Percentiles rank a stretch among this genome's conserved stretches.
Evolutionary conservation across 1,140 invertebrate species (phyloP).

Genomic region (Pseudomyrmex concolor): DNA sequence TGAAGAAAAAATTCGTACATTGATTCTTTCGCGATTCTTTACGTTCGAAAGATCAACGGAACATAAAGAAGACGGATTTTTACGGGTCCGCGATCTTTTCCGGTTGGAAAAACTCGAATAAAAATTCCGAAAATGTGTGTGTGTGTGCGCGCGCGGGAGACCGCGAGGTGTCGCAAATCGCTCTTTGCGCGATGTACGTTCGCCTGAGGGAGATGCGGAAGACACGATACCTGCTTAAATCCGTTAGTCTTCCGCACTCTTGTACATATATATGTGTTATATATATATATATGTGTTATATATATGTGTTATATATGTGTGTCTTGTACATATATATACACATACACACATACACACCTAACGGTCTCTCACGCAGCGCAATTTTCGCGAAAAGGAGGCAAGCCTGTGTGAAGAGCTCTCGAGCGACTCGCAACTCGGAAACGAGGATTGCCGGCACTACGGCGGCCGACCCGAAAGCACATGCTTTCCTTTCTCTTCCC

Average conservation of each 20-base stretch:
- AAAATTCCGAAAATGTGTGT: no score
- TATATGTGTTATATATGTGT: no score
- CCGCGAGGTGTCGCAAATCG: slow-evolving; percentile 43
- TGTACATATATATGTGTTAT: no score
- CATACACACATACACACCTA: background rate
- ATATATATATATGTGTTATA: no score
- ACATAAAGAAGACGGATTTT: no score
- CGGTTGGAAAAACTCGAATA: no score
- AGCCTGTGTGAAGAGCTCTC: slow-evolving; percentile 31
- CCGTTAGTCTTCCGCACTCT: slow-evolving; percentile 61
- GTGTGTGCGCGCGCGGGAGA: slow-evolving; percentile 3
- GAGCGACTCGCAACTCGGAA: slow-evolving; percentile 72
- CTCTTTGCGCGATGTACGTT: background rate
- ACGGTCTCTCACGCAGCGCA: slow-evolving; percentile 53
- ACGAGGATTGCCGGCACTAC: slow-evolving; percentile 59
- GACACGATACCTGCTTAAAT: slow-evolving; percentile 46
- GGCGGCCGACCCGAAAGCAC: slow-evolving; percentile 37
- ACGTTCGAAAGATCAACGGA: no score
- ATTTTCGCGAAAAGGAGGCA: slow-evolving; percentile 30
- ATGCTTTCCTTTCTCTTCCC: slow-evolving; percentile 38
- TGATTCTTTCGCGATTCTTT: no score
- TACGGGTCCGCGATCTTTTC: no score
- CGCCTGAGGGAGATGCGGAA: background rate
- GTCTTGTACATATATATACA: no score
- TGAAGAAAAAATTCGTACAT: no score